Base-by-base conservation (phyloP, 2,113 vertebrate genomes). In the Mastomys coucha region DNA sequence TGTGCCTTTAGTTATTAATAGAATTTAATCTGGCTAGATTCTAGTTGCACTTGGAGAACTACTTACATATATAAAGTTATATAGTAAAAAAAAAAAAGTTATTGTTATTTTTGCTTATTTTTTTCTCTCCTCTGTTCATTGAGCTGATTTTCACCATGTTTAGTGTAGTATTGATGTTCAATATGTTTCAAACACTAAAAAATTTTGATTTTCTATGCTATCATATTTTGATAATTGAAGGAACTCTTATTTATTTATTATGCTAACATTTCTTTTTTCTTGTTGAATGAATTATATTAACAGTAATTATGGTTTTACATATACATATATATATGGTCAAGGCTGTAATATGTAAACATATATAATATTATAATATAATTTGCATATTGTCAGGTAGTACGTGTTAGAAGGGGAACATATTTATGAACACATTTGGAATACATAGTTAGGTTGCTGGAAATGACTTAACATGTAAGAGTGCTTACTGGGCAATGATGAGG, bases 201-300 rank as follows among this genome's bases (percentile, higher is more conserved):
- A 67, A 49, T 53, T 90, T 91, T 86, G 26, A 56, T 42, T 86
- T 53, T 78, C 76, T 90, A 6, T 90, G 17, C 4, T 22, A 72
- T 17, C 1, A 20, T 14, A 14, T 72, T 72, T 90, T 14, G 0
- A n/a, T 49, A 28, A 36, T 26, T 24, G 51, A 81, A 75, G 20
- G 22, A 75, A 56, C 45, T 58, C 49, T 42, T 93, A 20, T 91
- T 80, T 36, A 80, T 56, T 73, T 72, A 14, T 33, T 42, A 12
- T 60, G 2, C 1, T 36, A 80, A 7, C 45, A 77, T 88, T 84
- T 6, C 69, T 75, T 76, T 9, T 72, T 72, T n/a, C 70, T 39
- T 88, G 36, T 72, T 81, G 16, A 69, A 53, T 91, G 20, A 94
- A 90, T 94, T 85, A 60, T 92, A 91, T 80, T 91, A 80, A 26